Conservation (phyloP, 2,113 vertebrate genomes). For the Phycodurus eques region DNA sequence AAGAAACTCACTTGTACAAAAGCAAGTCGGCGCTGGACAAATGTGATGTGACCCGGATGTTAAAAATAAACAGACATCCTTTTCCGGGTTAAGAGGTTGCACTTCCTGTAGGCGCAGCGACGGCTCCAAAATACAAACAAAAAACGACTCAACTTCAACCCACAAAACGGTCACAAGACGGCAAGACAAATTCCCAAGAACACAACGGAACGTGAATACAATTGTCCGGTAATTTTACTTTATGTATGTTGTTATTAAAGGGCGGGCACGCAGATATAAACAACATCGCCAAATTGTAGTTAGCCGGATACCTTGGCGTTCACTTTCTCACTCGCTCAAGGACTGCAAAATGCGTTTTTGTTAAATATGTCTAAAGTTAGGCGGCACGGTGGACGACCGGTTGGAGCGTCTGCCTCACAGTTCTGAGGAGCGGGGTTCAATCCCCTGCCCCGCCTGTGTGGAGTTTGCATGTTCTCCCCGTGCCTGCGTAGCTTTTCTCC, state of each 20-base stretch:
- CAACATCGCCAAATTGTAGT: background rate
- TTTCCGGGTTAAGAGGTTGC: conserved; percentile 24
- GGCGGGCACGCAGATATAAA: no score
- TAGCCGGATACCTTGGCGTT: conserved; percentile 24
- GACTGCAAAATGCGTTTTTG: background rate
- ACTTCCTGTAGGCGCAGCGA: conserved; percentile 13
- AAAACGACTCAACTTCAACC: background rate
- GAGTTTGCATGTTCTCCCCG: no score
- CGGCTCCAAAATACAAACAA: background rate
- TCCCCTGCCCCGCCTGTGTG: no score
- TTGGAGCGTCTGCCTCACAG: no score
- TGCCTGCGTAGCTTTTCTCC: no score
- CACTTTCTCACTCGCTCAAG: background rate
- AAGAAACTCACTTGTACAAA: background rate
- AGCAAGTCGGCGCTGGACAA: background rate
- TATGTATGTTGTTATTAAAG: no score
- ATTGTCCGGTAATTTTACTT: background rate
- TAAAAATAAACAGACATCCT: accelerated
- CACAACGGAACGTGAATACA: background rate
- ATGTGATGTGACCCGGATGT: conserved; percentile 19
- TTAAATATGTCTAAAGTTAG: background rate
- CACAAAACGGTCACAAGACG: background rate
- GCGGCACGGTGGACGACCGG: no score
- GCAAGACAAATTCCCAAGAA: background rate
- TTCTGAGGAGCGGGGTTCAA: no score